phyloP scores from a whole-genome alignment of 2,888 invertebrate species.

The Oligia strigilis region DNA sequence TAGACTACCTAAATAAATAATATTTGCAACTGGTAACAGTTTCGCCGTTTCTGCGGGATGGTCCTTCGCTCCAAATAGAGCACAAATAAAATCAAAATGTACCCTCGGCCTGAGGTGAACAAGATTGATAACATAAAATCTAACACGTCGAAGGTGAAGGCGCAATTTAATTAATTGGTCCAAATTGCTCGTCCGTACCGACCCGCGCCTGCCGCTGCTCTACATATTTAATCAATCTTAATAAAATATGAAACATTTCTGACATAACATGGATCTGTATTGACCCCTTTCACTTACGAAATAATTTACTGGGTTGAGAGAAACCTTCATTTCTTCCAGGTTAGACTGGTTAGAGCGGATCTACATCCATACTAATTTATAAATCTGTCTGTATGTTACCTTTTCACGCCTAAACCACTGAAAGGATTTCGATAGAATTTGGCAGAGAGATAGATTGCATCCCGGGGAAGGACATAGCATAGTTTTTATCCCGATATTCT shows the following conservation, averaged over 20 bases:
- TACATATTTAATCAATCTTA: conserved; percentile 39
- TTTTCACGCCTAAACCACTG: too few species aligned
- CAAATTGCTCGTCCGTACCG: conserved; percentile 30
- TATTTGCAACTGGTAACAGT: not conserved
- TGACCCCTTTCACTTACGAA: conserved; percentile 9
- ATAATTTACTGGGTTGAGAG: conserved; percentile 9
- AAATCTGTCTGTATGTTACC: too few species aligned
- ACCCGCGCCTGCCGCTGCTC: conserved; percentile 27
- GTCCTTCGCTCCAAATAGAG: conserved; percentile 2
- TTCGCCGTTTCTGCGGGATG: not conserved
- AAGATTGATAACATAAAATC: conserved; percentile 48
- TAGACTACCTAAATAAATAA: not conserved
- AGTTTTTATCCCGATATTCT: too few species aligned
- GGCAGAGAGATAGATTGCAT: too few species aligned
- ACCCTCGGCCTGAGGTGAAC: conserved; percentile 6
- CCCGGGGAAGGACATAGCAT: too few species aligned
- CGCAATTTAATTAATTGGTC: conserved; percentile 5
- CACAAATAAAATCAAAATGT: not conserved
- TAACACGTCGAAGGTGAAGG: conserved; percentile 31
- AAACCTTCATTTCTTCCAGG: not conserved
- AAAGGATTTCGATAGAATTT: too few species aligned
- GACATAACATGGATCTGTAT: conserved; percentile 16
- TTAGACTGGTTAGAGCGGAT: not conserved
- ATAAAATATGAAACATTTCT: conserved; percentile 39
- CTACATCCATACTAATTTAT: too few species aligned